These are phyloP conservation scores for Agapornis roseicollis DNA, from an alignment of 2,113 vertebrate species.

Conservation along the genomic window DNA sequence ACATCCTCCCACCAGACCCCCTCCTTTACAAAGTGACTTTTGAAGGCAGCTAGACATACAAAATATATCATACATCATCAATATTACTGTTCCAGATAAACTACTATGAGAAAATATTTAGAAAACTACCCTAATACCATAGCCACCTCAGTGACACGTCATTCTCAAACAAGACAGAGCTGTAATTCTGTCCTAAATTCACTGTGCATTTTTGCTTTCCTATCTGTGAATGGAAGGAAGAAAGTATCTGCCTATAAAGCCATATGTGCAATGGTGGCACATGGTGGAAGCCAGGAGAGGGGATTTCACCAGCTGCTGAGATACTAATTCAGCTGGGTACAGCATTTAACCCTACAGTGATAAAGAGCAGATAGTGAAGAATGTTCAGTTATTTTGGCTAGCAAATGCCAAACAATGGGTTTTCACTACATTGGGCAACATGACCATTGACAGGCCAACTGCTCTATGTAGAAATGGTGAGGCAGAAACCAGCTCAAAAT, in stretches of 20 bases:
- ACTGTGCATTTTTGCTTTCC: background rate
- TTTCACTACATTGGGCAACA: background rate
- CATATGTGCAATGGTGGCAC: background rate
- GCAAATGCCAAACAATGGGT: background rate
- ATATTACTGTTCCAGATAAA: background rate
- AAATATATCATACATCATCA: background rate
- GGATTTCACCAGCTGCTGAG: background rate
- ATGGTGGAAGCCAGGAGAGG: background rate
- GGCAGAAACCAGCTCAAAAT: background rate
- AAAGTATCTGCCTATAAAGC: background rate
- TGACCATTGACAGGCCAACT: background rate
- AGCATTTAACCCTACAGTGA: background rate
- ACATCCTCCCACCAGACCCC: background rate
- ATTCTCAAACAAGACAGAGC: background rate
- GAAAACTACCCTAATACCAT: background rate
- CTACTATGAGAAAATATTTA: background rate
- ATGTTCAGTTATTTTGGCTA: background rate
- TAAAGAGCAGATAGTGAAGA: background rate
- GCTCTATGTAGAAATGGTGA: background rate
- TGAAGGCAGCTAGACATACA: background rate
- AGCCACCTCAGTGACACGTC: background rate
- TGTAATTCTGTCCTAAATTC: background rate
- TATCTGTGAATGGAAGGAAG: fast-evolving
- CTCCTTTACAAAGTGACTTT: background rate
- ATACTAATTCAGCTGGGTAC: background rate